A percentile compares a stretch with the other conserved stretches of the same genome.
phyloP scores from a whole-genome alignment of 2,797 vertebrate genomes.

The Heterohyrax brucei region DNA sequence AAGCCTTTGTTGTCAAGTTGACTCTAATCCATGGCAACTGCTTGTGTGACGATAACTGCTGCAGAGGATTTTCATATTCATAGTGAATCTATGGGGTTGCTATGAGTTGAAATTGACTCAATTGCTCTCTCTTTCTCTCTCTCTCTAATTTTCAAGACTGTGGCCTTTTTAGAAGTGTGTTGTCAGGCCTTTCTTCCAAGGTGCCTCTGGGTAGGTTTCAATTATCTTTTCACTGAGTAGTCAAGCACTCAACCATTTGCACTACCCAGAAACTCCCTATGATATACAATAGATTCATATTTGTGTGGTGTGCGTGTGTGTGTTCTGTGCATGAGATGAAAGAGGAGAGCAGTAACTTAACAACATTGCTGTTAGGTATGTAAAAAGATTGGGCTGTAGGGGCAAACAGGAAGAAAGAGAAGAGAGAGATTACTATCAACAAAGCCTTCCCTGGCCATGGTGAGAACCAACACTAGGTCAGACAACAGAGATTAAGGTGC shows the following conservation, averaged over 20 bases:
- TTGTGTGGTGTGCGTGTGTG: too few relatives aligned
- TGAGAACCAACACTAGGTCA: too few relatives aligned
- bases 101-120: too few relatives aligned
- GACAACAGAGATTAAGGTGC: background rate
- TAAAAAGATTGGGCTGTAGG: background rate
- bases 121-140: too few relatives aligned
- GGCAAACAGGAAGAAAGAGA: background rate
- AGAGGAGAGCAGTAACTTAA: too few relatives aligned
- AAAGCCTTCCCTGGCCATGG: background rate
- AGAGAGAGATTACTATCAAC: background rate
- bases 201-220: background rate
- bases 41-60: background rate
- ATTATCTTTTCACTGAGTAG: background rate
- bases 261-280: too few relatives aligned
- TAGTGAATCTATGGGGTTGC: too few relatives aligned
- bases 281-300: background rate
- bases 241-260: background rate
- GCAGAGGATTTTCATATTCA: background rate
- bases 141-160: background rate
- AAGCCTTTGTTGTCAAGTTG: background rate
- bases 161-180: background rate
- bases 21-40: background rate
- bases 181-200: background rate
- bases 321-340: too few relatives aligned
- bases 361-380: background rate